Conservation (phyloP, 2,888 invertebrate genomes). For the Micoletzkya japonica region DNA sequence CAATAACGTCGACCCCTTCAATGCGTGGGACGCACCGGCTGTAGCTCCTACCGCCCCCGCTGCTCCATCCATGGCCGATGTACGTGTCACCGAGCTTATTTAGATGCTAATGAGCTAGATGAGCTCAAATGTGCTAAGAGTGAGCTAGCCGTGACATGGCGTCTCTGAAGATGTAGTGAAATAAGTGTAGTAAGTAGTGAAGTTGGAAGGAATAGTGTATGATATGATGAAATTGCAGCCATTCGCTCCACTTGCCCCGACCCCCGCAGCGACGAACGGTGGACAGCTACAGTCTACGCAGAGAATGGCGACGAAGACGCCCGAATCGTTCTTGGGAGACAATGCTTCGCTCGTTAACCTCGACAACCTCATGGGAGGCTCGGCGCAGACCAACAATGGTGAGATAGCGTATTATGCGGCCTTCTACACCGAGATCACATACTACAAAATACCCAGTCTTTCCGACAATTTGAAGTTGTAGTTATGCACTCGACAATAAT, state of each 20-base stretch:
- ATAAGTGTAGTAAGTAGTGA: not conserved
- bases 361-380: slow-evolving; percentile 83
- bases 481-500: no score
- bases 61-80: not conserved
- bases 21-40: slow-evolving; percentile 43
- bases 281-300: not conserved
- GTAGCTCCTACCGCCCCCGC: not conserved
- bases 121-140: no score
- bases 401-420: not conserved
- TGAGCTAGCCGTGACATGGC: no score
- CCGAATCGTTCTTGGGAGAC: slow-evolving; percentile 92
- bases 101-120: no score
- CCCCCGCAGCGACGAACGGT: slow-evolving; percentile 24
- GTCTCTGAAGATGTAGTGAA: no score
- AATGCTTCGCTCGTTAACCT: slow-evolving; percentile 95
- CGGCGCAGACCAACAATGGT: slow-evolving; percentile 49
- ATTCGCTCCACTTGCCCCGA: slow-evolving; percentile 14
- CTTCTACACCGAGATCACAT: no score
- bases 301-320: slow-evolving; percentile 74
- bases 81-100: no score
- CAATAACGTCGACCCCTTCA: slow-evolving; percentile 43
- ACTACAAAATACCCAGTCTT: no score
- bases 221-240: not conserved
- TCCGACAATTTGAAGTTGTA: no score
- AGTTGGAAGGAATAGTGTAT: not conserved